Evolutionary conservation across 1,140 invertebrate genomes (phyloP), one percentile per base, ranked within the genome.

Genomic region (Lordiphosa clarofinis): DNA sequence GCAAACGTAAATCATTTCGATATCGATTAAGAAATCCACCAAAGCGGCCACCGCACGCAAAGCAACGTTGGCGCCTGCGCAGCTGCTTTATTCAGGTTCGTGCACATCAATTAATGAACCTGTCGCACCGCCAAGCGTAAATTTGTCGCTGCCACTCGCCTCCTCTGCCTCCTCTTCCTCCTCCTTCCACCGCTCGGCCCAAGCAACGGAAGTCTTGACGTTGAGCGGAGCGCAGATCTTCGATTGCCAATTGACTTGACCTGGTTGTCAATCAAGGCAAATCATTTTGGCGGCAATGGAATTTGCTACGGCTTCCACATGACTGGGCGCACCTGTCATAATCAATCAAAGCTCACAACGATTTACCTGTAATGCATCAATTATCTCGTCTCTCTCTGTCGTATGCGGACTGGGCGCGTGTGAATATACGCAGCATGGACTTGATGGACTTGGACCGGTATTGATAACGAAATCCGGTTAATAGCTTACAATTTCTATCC

Each of bases 81-180:
- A 62, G 74, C 55, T 63, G 56, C 56, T 21, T 35, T 15, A 33
- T 28, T 21, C 35, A 56, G 39, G 46, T 60, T 66, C 60, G 56
- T 75, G 71, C 76, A 81, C 76, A 75, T 81, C 72, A 82, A 81
- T 81, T 76, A 81, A 81, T 76, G 72, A 82, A 82, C 67, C 76
- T 81, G 76, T 82, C 76, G 67, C 58, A 66, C 57, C 71, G 61
- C 57, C 71, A 60, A 52, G 71, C 78, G 76, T 72, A 82, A 82
- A 82, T 81, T 81, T 81, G 66, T 81, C 75, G 75, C 75, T 76
- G 56, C 52, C 35, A 43, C 53, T 28, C 33, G 24, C 55, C 35
- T 11, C 40, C 42, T 0, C 21, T 24, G 24, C 55, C 35, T 11
- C 40, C 42, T 0, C 21, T 24, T 1, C 21, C 21, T 24, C 21